Conservation (phyloP, 2,797 vertebrate species). For the Luscinia luscinia region DNA sequence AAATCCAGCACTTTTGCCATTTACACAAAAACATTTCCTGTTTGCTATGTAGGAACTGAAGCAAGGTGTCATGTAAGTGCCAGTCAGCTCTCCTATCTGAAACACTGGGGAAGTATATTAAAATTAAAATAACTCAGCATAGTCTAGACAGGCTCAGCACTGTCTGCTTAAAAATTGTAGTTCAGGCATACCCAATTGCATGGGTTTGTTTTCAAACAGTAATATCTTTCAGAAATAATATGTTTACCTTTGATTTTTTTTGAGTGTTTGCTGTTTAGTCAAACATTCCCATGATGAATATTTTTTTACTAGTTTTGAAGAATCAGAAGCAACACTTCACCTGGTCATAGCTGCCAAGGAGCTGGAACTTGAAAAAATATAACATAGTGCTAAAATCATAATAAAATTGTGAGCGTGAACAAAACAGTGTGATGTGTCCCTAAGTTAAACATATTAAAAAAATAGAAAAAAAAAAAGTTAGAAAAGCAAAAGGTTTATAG, state of each 20-base stretch:
- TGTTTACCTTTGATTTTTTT: not conserved
- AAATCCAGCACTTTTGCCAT: slow-evolving; percentile 56
- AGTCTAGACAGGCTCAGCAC: not conserved
- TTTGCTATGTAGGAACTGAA: slow-evolving; percentile 65
- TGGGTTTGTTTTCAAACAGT: not conserved
- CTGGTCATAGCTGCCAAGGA: not conserved
- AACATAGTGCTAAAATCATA: not conserved
- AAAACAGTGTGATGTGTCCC: not conserved
- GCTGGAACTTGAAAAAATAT: not conserved
- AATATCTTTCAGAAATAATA: not conserved
- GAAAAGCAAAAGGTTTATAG: not conserved
- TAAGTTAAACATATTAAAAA: not conserved
- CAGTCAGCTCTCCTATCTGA: slow-evolving; percentile 40
- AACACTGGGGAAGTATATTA: slow-evolving; percentile 46
- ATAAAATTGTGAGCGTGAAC: not conserved
- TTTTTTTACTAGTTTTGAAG: not conserved
- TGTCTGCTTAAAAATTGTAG: not conserved
- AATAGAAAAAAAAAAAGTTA: not conserved
- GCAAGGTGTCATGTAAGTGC: slow-evolving; percentile 42
- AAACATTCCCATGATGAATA: not conserved
- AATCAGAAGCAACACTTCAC: not conserved
- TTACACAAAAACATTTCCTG: slow-evolving; percentile 69
- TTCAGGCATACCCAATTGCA: not conserved
- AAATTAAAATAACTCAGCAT: slow-evolving; percentile 47
- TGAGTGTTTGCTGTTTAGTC: not conserved